Evolutionary conservation across 2,113 vertebrate species (phyloP).

Genomic region (Thymallus thymallus): DNA sequence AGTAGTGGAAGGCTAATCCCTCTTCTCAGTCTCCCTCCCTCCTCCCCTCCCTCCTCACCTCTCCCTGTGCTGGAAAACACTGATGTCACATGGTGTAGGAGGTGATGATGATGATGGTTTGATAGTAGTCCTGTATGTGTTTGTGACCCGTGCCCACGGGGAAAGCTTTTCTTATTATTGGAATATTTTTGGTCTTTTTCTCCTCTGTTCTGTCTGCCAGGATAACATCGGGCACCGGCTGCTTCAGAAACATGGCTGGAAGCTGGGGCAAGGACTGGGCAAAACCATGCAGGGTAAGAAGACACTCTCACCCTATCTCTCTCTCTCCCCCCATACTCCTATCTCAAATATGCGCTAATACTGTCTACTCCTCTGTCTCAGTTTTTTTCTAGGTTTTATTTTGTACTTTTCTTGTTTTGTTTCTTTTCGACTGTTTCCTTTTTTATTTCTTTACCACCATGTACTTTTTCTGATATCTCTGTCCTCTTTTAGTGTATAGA

Average conservation of each 20-base stretch:
- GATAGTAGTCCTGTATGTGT: conserved; percentile 61
- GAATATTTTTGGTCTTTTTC: conserved; percentile 99
- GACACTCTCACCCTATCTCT: conserved; percentile 12
- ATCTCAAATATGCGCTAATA: background rate
- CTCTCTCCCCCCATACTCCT: conserved; percentile 5
- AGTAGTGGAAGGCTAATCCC: conserved; percentile 35
- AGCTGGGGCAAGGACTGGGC: conserved; percentile 98
- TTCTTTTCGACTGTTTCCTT: conserved; percentile 25
- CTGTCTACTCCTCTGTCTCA: conserved; percentile 11
- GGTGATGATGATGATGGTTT: conserved; percentile 60
- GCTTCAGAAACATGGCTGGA: conserved; percentile 99
- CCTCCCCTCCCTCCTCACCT: conserved; percentile 32
- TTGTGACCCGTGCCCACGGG: conserved; percentile 74
- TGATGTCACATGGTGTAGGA: conserved; percentile 70
- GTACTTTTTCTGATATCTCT: conserved; percentile 31
- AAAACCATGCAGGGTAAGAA: conserved; percentile 98
- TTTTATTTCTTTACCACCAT: conserved; percentile 22
- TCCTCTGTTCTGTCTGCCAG: conserved; percentile 93
- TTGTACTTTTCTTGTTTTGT: conserved; percentile 13
- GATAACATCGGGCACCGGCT: conserved; percentile 99
- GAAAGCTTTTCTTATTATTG: conserved; percentile 98
- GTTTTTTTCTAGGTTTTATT: conserved; percentile 21
- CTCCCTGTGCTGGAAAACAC: conserved; percentile 68
- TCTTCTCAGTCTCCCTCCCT: conserved; percentile 40
- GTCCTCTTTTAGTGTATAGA: conserved; percentile 22